Evolutionary conservation across 1,140 invertebrate genomes (phyloP).

Genomic region (Brachionus asplanchnoidis): DNA sequence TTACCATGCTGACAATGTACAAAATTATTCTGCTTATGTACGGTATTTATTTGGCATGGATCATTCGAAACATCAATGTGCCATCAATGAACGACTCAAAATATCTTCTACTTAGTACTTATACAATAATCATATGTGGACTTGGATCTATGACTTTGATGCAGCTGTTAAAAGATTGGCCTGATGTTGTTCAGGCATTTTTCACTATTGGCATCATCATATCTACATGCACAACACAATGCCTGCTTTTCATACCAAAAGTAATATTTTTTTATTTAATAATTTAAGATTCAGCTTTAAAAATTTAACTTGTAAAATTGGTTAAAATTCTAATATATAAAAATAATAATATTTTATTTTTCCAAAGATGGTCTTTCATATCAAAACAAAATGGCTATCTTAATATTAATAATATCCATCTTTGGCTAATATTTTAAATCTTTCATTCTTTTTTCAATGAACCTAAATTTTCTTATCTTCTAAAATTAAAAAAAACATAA

Average conservation of each 20-base stretch:
- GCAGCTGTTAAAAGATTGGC: constrained; percentile 44
- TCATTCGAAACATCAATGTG: constrained; percentile 46
- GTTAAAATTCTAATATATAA: background rate
- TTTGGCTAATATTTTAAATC: no score
- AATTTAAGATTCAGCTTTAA: background rate
- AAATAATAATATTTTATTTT: background rate
- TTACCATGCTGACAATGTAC: constrained; percentile 45
- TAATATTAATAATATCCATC: no score
- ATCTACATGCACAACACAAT: constrained; percentile 74
- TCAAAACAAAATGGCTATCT: no score
- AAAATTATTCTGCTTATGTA: constrained; percentile 46
- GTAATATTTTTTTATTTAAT: constrained; percentile 46
- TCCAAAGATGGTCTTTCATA: background rate
- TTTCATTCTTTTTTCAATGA: no score
- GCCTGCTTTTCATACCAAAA: constrained; percentile 77
- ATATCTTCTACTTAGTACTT: constrained; percentile 46
- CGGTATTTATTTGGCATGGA: constrained; percentile 48
- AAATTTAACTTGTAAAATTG: background rate
- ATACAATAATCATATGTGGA: constrained; percentile 45
- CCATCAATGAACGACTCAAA: constrained; percentile 49
- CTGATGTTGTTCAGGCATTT: constrained; percentile 46
- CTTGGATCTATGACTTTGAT: constrained; percentile 45
- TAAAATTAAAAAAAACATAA: no score
- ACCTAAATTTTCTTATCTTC: no score
- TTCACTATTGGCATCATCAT: constrained; percentile 45